Base-by-base conservation (phyloP, 2,888 invertebrate species). In the Beris chalybata region DNA sequence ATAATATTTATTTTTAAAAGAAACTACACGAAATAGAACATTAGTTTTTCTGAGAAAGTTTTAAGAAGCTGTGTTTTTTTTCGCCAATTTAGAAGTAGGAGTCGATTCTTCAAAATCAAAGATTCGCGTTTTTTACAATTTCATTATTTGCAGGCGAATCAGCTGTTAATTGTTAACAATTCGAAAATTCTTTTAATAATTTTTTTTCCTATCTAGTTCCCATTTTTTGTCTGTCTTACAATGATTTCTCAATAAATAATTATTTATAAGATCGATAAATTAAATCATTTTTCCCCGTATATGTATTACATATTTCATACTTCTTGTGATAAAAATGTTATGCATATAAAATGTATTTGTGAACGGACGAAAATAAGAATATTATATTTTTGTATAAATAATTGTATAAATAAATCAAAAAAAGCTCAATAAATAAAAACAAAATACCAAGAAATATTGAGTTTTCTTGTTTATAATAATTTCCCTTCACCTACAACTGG, bases 311-410 rank as follows among this genome's bases (percentile, higher is more conserved):
- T 69, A 64, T 67, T 68, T 69, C 54, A 66, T 71, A 67, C 70
- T 69, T 70, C 68, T 72, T 73, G 72, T 73, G 72, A 73, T 73
- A 73, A 58, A 72, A 71, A 71, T 72, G 72, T 71, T 71, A 72
- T 71, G 70, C 70, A 69, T 71, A 54, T 54, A 31, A 64, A 64
- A 54, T 68, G 69, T 72, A 70, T 67, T 71, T 70, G 59, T 70
- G 56, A 67, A 63, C 32, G 54, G 54, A 55, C 13, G 38, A 31
- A 55, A 15, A 67, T 56, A 48, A 67, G 32, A 64, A 47, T 44
- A 12, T 52, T 38, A 54, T 54, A 54, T 64, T 54, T 64, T 54
- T 54, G 45, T 64, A 64, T 56, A 43, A 56, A 43, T 38, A 5
- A 13, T 56, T 29, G 31, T 31, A 56, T 56, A 32, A 32, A 32